Percentiles rank a stretch among this genome's conserved stretches.
These are phyloP conservation scores for Gastracanthus pulcherrimus DNA, from an alignment of 2,888 invertebrate species.

Conservation along the genomic window DNA sequence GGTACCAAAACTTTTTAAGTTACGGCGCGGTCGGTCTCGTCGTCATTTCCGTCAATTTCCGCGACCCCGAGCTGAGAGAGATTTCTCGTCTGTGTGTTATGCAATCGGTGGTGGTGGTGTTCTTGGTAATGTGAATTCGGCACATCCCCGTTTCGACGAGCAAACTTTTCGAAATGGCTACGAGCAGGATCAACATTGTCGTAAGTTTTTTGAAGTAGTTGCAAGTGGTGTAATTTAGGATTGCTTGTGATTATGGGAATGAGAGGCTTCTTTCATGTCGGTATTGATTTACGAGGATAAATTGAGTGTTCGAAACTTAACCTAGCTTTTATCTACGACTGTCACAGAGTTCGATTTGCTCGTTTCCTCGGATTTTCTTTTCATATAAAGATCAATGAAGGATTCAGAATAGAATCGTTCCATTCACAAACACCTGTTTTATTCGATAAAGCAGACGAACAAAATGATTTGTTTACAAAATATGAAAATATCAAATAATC, in stretches of 20 bases:
- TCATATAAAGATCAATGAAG: background rate
- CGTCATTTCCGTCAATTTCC: constrained; percentile 48
- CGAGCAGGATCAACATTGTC: constrained; percentile 64
- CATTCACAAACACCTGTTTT: background rate
- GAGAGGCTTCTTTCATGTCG: background rate
- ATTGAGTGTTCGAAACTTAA: constrained; percentile 27
- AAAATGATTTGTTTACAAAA: background rate
- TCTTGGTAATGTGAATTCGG: constrained; percentile 49
- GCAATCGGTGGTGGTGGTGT: constrained; percentile 47
- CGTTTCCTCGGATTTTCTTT: constrained; percentile 1
- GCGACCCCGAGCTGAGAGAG: too few species aligned
- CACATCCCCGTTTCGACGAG: constrained; percentile 22
- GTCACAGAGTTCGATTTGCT: constrained; percentile 15
- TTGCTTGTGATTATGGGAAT: background rate
- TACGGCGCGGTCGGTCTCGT: background rate
- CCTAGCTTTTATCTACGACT: constrained; percentile 31
- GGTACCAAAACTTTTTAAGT: background rate
- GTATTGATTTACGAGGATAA: background rate
- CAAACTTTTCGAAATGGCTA: constrained; percentile 64
- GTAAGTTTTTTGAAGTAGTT: constrained; percentile 61
- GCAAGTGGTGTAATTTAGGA: background rate
- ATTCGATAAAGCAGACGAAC: background rate
- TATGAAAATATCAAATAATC: constrained; percentile 7
- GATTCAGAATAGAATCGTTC: background rate
- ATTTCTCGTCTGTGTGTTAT: constrained; percentile 39